Evolutionary conservation across 2,888 invertebrate species (phyloP).

Genomic region (Drosophila helvetica): DNA sequence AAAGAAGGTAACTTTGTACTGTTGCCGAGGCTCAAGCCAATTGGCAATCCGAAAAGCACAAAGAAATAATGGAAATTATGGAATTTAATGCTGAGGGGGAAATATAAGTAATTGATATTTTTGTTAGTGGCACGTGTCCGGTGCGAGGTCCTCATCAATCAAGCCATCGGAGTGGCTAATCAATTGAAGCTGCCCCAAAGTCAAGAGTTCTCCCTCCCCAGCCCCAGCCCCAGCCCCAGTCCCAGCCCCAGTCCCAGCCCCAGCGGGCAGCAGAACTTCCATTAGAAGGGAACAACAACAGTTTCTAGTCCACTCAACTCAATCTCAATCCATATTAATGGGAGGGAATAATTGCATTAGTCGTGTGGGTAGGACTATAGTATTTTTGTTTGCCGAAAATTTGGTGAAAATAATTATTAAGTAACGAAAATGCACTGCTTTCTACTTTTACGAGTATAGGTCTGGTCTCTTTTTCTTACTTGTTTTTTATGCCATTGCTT

Average conservation of each 20-base stretch:
- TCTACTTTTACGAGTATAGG: too few species aligned
- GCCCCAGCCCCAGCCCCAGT: too few species aligned
- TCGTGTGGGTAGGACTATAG: background rate
- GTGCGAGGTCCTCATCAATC: conserved; percentile 26
- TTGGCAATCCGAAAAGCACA: too few species aligned
- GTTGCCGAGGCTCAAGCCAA: too few species aligned
- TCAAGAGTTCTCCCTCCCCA: background rate
- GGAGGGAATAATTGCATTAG: background rate
- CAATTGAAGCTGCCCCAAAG: conserved; percentile 25
- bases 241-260: too few species aligned
- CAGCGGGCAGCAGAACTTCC: too few species aligned
- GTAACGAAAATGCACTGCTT: background rate
- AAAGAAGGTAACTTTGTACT: too few species aligned
- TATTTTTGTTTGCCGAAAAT: too few species aligned
- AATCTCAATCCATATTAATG: conserved; percentile 19
- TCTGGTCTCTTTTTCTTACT: background rate
- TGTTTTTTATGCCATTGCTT: background rate
- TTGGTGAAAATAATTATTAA: background rate
- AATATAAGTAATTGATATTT: conserved; percentile 14
- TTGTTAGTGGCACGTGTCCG: conserved; percentile 19
- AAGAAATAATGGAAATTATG: background rate
- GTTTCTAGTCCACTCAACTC: conserved; percentile 25
- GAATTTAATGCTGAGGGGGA: too few species aligned
- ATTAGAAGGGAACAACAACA: background rate
- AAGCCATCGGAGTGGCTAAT: conserved; percentile 28